phyloP scores from a whole-genome alignment of 2,113 vertebrate species.

The Tretioscincus oriximinensis region DNA sequence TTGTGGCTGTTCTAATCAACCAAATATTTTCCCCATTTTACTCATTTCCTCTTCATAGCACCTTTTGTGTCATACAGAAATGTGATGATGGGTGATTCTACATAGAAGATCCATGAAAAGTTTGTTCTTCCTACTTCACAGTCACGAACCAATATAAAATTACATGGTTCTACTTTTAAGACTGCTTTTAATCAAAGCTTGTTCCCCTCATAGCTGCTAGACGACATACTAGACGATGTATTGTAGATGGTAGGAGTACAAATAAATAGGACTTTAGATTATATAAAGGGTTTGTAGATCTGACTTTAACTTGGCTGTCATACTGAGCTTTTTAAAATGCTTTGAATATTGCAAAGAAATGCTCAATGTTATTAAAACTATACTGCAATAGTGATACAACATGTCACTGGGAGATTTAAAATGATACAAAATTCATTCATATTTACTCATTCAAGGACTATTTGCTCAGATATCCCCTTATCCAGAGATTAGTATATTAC shows the following conservation, averaged over 20 bases:
- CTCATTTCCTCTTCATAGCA: slow-evolving; percentile 52
- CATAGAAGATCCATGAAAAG: slow-evolving; percentile 38
- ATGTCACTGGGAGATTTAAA: slow-evolving; percentile 2
- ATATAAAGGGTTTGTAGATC: slow-evolving; percentile 55
- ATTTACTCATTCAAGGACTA: slow-evolving; percentile 38
- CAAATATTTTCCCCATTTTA: slow-evolving; percentile 30
- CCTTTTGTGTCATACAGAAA: slow-evolving; percentile 49
- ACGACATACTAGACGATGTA: slow-evolving; percentile 10
- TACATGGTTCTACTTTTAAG: slow-evolving; percentile 46
- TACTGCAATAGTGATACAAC: slow-evolving; percentile 46
- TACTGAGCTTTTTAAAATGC: slow-evolving; percentile 47
- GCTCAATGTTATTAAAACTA: slow-evolving; percentile 64
- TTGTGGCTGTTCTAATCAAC: neutral
- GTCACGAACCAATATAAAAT: slow-evolving; percentile 53
- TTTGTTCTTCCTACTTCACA: slow-evolving; percentile 46
- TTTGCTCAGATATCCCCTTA: slow-evolving; percentile 40
- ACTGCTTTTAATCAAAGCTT: slow-evolving; percentile 36
- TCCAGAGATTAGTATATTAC: slow-evolving; percentile 32
- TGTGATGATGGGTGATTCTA: slow-evolving; percentile 45
- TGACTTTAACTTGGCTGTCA: slow-evolving; percentile 34
- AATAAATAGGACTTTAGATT: slow-evolving; percentile 29
- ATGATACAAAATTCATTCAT: slow-evolving; percentile 46
- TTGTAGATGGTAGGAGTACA: neutral
- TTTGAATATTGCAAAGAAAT: slow-evolving; percentile 60
- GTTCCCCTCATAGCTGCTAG: slow-evolving; percentile 43